Evolutionary conservation across 35 echinoderm and acorn worm species (phyloP).

Genomic region (Patiria miniata): DNA sequence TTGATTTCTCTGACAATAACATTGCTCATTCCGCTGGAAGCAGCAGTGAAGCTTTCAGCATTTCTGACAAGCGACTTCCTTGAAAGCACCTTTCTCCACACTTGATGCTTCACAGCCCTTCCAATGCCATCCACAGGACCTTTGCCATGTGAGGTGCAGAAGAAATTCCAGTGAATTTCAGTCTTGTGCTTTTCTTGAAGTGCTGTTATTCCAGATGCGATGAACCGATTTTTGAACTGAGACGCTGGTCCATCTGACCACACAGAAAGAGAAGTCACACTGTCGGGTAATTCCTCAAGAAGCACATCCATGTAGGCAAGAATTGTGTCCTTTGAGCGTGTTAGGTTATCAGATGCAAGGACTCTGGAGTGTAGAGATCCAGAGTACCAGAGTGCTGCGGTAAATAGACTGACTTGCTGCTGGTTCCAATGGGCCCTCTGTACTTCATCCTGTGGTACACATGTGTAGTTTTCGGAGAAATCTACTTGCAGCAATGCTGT

Average conservation of each 20-base stretch:
- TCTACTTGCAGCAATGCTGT: conserved; percentile 59
- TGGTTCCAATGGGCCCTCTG: conserved; percentile 80
- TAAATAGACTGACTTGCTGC: conserved; percentile 48
- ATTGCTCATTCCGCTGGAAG: conserved; percentile 38
- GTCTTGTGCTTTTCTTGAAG: conserved; percentile 51
- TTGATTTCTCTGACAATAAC: conserved; percentile 38
- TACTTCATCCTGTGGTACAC: conserved; percentile 71
- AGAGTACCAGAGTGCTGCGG: conserved; percentile 42
- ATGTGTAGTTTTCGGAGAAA: conserved; percentile 70
- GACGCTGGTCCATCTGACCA: conserved; percentile 63
- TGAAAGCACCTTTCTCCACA: conserved; percentile 33
- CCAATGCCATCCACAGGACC: conserved; percentile 74
- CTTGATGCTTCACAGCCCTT: conserved; percentile 27
- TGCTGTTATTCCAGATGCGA: conserved; percentile 29
- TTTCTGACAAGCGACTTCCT: conserved; percentile 20
- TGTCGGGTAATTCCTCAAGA: not conserved
- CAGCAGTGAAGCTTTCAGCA: conserved; percentile 38
- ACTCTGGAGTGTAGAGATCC: conserved; percentile 10
- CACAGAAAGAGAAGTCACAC: not conserved
- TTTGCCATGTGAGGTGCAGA: conserved; percentile 78
- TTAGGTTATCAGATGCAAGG: conserved; percentile 32
- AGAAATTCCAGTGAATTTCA: conserved; percentile 71
- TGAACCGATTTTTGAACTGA: conserved; percentile 63
- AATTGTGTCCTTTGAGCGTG: conserved; percentile 10
- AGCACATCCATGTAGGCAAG: no score